Evolutionary conservation across 2,797 vertebrate species (phyloP).

Genomic region (Gallinago nigripennis): DNA sequence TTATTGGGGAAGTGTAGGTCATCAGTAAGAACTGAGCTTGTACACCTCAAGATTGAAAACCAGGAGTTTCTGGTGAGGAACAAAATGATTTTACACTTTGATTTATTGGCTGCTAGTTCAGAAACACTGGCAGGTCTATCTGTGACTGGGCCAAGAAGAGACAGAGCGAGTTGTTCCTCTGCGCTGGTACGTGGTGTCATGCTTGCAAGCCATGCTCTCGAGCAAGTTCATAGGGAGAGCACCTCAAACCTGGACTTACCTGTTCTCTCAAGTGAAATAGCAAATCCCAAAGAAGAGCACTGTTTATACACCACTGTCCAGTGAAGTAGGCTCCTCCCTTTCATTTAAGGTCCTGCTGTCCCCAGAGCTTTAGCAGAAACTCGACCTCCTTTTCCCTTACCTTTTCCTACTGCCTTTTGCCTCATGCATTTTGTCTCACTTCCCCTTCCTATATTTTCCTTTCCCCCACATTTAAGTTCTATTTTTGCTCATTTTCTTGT

Average conservation of each 20-base stretch:
- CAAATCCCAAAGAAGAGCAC: neutral
- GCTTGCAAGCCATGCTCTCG: neutral
- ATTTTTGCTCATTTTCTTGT: neutral
- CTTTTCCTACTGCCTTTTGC: neutral
- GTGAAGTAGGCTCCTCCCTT: neutral
- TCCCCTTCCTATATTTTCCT: neutral
- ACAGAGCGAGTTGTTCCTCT: accelerated
- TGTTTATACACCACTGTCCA: neutral
- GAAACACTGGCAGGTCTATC: neutral
- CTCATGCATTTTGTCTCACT: neutral
- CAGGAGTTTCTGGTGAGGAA: neutral
- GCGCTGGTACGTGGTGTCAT: accelerated
- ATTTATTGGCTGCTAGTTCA: neutral
- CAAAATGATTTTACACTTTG: neutral
- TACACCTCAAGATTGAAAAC: neutral
- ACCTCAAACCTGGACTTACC: accelerated
- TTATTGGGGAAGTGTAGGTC: neutral
- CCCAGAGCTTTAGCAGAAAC: neutral
- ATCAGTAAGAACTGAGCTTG: neutral
- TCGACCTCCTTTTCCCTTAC: neutral
- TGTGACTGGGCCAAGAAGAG: neutral
- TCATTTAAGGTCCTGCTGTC: neutral
- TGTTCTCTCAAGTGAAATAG: neutral
- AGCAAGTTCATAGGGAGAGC: accelerated
- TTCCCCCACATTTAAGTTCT: neutral